These are phyloP conservation scores for Notodonta ziczac DNA, from an alignment of 2,888 invertebrate genomes.

Conservation along the genomic window DNA sequence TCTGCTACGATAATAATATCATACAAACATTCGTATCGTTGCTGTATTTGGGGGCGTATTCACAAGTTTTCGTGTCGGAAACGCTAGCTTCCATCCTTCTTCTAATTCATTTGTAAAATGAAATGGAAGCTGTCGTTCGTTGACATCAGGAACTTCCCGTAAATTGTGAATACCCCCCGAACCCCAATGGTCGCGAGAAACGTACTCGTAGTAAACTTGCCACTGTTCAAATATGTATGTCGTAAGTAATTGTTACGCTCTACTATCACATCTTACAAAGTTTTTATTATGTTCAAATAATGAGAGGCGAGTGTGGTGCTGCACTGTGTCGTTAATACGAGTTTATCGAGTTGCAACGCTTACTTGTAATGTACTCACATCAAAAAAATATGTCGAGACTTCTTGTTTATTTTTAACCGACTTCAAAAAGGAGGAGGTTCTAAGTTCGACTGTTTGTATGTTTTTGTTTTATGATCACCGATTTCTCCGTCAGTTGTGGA, in stretches of 20 bases:
- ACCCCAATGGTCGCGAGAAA: constrained; percentile 38
- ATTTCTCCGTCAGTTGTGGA: no score
- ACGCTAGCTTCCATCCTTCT: not conserved
- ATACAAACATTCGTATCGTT: not conserved
- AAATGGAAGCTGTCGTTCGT: no score
- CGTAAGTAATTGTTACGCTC: constrained; percentile 55
- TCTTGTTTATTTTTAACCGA: no score
- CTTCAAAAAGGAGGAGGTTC: no score
- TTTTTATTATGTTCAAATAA: constrained; percentile 41
- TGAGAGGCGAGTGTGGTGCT: constrained; percentile 14
- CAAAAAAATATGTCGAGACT: no score
- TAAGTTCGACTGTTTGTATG: no score
- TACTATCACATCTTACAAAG: constrained; percentile 71
- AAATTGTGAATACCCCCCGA: no score
- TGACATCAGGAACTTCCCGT: no score
- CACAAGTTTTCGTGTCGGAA: no score
- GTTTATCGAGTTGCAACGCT: not conserved
- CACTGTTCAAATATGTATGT: constrained; percentile 42
- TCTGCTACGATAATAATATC: constrained; percentile 8
- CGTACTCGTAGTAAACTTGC: constrained; percentile 54
- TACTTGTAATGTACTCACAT: not conserved
- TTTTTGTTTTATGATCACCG: no score
- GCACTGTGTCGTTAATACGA: not conserved
- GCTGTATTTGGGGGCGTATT: not conserved
- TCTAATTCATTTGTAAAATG: no score